Evolutionary conservation across 1,140 invertebrate species (phyloP).

Genomic region (Macrocentrus cingulum): DNA sequence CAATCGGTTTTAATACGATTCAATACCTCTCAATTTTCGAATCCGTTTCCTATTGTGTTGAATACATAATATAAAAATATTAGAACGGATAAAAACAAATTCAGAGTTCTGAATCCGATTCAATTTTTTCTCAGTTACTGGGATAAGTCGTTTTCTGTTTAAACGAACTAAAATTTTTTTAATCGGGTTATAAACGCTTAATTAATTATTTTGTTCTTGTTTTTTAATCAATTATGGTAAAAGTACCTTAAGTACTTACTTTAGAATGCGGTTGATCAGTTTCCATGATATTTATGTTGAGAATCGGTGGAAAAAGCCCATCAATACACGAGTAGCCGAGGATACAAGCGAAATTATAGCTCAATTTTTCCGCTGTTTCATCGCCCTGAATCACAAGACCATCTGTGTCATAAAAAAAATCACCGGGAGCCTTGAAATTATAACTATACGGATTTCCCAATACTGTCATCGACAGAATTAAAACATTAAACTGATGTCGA

Average conservation of each 20-base stretch:
- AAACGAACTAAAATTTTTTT: not conserved
- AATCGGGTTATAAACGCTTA: no score
- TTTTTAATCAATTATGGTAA: not conserved
- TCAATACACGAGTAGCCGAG: conserved; percentile 45
- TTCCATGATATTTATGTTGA: conserved; percentile 34
- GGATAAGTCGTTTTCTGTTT: no score
- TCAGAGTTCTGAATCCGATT: no score
- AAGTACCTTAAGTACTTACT: conserved; percentile 26
- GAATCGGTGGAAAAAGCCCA: conserved; percentile 30
- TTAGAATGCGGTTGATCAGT: conserved; percentile 26
- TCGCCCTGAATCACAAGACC: conserved; percentile 34
- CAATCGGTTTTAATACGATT: no score
- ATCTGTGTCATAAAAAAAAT: conserved; percentile 37
- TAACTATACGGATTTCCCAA: conserved; percentile 87
- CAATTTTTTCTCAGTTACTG: no score
- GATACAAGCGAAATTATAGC: conserved; percentile 42
- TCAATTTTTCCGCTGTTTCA: conserved; percentile 44
- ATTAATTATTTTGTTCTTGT: no score
- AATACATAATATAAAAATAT: no score
- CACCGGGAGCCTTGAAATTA: conserved; percentile 39
- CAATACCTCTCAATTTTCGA: no score
- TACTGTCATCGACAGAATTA: conserved; percentile 85
- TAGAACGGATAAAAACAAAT: no score
- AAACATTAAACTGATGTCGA: conserved; percentile 86
- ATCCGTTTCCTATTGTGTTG: no score